Evolutionary conservation across 1,140 invertebrate species (phyloP), one percentile per base, ranked within the genome.

Genomic region (Drosophila nigromelanica): DNA sequence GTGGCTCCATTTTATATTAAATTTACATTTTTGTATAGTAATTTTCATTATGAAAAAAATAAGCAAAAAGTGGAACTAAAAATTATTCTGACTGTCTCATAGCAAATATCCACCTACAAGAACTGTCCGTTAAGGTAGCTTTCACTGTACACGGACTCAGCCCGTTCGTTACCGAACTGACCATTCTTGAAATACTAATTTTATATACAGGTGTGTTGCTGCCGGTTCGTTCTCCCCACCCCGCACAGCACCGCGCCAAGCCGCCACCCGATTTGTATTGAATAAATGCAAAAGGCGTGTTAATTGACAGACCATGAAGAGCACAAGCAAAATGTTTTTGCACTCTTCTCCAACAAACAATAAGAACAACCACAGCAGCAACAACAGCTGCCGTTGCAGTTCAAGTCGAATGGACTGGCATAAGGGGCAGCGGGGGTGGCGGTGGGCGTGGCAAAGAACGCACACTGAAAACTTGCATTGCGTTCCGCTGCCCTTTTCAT

Each of bases 271-370:
- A 86, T 87, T 83, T 83, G 78, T 89, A 89, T 89, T 89, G 85
- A 89, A 83, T 83, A 83, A 89, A 89, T 89, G 85, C 79, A 89
- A 89, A 89, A 89, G 73, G 79, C 83, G 83, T 89, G 83, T 89
- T 89, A 89, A 89, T 89, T 89, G 83, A 80, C 83, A 89, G 83
- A 89, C 83, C 83, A 89, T 89, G 83, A 89, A 89, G 76, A 73
- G 45, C 70, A 73, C 55, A 67, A 72, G 64, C 48, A 89, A 85
- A 83, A 89, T 79, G 79, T 82, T 76, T 86, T 82, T 87, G 78
- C 79, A 87, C 81, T 86, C 78, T 78, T 78, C 73, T 66, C 33
- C 30, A 62, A 35, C 42, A 43, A 15, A 45, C 43, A 66, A 43
- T 15, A 60, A 51, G 42, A 56, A 64, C 21, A 35, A 45, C 51